Evolutionary conservation across 2,113 vertebrate species (phyloP).

Genomic region (Pseudorhombus dupliciocellatus): DNA sequence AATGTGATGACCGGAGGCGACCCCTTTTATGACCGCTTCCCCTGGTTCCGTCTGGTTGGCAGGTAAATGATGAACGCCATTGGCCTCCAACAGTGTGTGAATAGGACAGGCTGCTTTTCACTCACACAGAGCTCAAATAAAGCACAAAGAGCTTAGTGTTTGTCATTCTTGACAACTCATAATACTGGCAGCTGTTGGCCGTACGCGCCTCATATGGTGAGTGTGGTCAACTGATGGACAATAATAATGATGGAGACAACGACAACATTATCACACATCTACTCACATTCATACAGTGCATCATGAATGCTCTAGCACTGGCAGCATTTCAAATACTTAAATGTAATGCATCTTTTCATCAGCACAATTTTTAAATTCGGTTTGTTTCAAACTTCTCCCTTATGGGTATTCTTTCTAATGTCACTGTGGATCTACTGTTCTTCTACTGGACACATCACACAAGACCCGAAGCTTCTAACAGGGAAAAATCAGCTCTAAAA

Average conservation of each 20-base stretch:
- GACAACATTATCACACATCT: not conserved
- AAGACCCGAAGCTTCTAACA: conserved; percentile 8
- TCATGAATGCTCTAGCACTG: too few species aligned
- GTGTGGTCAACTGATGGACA: conserved; percentile 7
- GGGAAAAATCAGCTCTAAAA: conserved; percentile 12
- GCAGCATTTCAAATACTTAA: not conserved
- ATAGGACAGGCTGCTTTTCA: not conserved
- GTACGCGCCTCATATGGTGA: not conserved
- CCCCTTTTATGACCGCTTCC: conserved; percentile 98
- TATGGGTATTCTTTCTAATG: not conserved
- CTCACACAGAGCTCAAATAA: not conserved
- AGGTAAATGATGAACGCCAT: conserved; percentile 84
- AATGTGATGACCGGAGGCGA: conserved; percentile 93
- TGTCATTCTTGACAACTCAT: conserved; percentile 2
- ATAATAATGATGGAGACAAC: conserved; percentile 7
- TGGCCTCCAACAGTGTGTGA: too few species aligned
- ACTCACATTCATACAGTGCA: too few species aligned
- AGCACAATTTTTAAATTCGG: not conserved
- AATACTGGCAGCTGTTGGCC: conserved; percentile 12
- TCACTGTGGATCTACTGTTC: conserved; percentile 2
- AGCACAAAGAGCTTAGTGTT: conserved; percentile 13
- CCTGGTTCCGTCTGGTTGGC: conserved; percentile 98
- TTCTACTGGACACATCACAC: conserved; percentile 5
- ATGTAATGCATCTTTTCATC: not conserved
- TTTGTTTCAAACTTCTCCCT: not conserved